A percentile compares a stretch with the other conserved stretches of the same genome.
Evolutionary conservation across 2,113 vertebrate genomes (phyloP).

Genomic region (Calyptomena viridis): DNA sequence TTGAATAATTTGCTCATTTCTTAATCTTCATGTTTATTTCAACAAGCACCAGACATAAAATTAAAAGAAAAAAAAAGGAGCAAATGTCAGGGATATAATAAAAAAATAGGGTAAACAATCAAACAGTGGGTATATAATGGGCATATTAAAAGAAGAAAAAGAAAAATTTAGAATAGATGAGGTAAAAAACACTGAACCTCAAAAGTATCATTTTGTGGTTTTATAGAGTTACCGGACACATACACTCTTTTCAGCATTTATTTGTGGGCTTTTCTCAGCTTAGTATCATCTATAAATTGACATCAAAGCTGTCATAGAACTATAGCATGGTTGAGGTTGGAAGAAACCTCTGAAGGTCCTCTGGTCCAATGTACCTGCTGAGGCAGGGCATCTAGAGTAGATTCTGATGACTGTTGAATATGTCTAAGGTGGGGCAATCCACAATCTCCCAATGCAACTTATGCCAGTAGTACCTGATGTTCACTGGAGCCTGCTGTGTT

Average conservation of each 20-base stretch:
- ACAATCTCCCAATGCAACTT: not conserved
- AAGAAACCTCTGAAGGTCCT: not conserved
- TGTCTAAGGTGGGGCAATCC: not conserved
- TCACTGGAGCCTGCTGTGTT: not conserved
- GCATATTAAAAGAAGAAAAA: not conserved
- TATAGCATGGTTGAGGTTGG: not conserved
- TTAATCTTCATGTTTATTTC: not conserved
- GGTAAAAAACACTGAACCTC: not conserved
- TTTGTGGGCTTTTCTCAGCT: not conserved
- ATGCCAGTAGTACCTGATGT: not conserved
- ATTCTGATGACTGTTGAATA: not conserved
- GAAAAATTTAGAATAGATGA: not conserved
- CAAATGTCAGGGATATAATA: not conserved
- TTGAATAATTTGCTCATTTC: not conserved
- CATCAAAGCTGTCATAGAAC: not conserved
- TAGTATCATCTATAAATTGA: not conserved
- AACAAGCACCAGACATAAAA: not conserved
- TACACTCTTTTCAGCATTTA: not conserved
- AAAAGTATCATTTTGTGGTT: not conserved
- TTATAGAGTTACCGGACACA: not conserved
- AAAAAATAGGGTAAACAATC: not conserved
- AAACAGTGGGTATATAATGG: fast-evolving
- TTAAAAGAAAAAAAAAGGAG: not conserved
- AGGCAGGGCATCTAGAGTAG: not conserved
- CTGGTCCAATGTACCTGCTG: not conserved